Percentiles rank a stretch among this genome's conserved stretches.
Conservation (phyloP, 2,797 vertebrate genomes). For the Sciurus carolinensis region DNA sequence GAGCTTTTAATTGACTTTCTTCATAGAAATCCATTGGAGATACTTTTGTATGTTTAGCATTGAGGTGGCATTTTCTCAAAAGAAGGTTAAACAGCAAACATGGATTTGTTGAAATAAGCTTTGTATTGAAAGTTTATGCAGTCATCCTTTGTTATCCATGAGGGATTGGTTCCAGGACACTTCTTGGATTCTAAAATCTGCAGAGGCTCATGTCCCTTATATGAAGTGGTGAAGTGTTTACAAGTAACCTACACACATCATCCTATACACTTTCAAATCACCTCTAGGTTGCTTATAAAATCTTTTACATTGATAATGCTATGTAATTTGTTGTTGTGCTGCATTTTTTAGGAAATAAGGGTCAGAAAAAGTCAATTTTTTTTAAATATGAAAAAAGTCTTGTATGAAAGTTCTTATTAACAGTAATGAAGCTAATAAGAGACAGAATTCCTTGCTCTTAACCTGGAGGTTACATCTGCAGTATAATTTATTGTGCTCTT, state of each 20-base stretch:
- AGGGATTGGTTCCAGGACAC: background rate
- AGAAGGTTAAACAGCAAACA: background rate
- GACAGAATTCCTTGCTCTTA: background rate
- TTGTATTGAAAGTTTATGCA: background rate
- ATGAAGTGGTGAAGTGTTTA: background rate
- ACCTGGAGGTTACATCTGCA: background rate
- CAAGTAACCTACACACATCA: background rate
- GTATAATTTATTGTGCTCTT: background rate
- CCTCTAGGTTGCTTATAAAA: background rate
- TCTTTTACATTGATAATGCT: background rate
- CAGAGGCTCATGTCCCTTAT: background rate
- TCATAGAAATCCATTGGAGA: background rate
- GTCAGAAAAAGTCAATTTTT: background rate
- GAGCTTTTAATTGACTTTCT: background rate
- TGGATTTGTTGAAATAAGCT: background rate
- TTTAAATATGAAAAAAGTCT: background rate
- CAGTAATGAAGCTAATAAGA: background rate
- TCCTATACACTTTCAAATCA: background rate
- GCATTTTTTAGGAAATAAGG: background rate
- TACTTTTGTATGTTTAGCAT: background rate
- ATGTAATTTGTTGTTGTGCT: background rate
- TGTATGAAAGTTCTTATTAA: background rate
- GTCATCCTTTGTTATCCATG: background rate
- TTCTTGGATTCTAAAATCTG: background rate
- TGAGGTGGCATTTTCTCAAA: background rate